Evolutionary conservation across 2,888 invertebrate species (phyloP), one percentile per base, ranked within the genome.

Genomic region (Galerucella pusilla): DNA sequence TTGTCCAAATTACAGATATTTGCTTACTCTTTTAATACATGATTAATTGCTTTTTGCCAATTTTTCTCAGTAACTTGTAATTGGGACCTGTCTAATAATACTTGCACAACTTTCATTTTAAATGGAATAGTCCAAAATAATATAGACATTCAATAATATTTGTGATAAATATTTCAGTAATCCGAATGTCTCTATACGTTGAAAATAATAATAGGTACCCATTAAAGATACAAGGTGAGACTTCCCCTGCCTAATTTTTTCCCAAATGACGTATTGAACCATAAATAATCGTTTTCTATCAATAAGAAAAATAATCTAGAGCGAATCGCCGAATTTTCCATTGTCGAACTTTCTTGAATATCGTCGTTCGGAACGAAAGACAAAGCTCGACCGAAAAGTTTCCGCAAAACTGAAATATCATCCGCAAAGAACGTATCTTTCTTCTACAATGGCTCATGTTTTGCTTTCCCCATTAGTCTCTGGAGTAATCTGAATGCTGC

Each of bases 391-490:
- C 68, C 66, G 75, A 72, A 80, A 79, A 78, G 74, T 80, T 80
- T 77, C 67, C 59, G 63, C 77, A 75, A 70, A 35, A 45, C 74
- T 72, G 77, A 73, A 78, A 78, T 74, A 67, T 77, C 78, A 77
- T 77, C 75, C 81, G 77, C 79, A 80, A 79, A 79, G 81, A 81
- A 81, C 82, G 81, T 80, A 82, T 82, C 81, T 81, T 80, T 78
- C 72, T 72, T 66, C 66, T 75, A 83, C 81, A 83, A 84, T 81
- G 83, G 84, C 81, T 83, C 84, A 84, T 83, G 84, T 85, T 85
- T 81, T 79, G 79, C 79, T 46, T 12, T 77, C 60, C 78, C 79
- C 81, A 80, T 82, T 81, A 80, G 78, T 81, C 81, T 80, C 82
- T 65, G 57, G 80, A 79, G 81, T 80, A 81, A 81, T 80, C 80